These are phyloP conservation scores for Oreonectes daqikongensis DNA, from an alignment of 2,797 vertebrate species.

Conservation along the genomic window DNA sequence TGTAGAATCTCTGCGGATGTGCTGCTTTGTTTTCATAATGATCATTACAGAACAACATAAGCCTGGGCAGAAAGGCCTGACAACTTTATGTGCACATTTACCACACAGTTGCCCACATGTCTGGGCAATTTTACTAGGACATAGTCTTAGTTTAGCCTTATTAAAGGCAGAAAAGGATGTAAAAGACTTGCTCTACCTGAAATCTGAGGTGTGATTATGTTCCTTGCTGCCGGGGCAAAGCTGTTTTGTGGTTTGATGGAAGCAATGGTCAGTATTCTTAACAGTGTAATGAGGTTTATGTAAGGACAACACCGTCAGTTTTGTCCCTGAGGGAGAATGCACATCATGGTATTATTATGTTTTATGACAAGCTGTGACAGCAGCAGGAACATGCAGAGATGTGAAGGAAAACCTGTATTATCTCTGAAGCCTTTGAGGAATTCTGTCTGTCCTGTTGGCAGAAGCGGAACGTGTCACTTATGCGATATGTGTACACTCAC, in stretches of 20 bases:
- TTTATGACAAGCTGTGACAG: conserved; percentile 57
- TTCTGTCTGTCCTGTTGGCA: conserved; percentile 10
- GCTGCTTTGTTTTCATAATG: conserved; percentile 42
- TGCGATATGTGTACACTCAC: no score
- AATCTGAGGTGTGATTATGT: conserved; percentile 1
- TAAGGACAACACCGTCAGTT: conserved; percentile 17
- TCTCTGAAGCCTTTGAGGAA: conserved; percentile 46
- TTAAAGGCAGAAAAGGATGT: background rate
- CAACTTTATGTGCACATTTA: conserved; percentile 27
- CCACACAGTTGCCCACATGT: background rate
- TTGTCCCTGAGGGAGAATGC: conserved; percentile 46
- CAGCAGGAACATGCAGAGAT: conserved; percentile 59
- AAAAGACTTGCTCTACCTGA: background rate
- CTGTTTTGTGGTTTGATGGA: background rate
- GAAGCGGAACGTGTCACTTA: background rate
- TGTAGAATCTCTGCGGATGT: background rate
- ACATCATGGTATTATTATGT: conserved; percentile 58
- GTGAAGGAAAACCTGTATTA: conserved; percentile 27
- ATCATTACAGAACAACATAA: conserved; percentile 38
- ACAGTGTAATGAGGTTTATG: conserved; percentile 21
- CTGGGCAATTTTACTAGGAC: background rate
- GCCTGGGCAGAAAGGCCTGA: background rate
- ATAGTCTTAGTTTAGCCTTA: background rate
- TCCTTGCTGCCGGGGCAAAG: background rate
- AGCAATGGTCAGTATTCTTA: conserved; percentile 19